phyloP scores from a whole-genome alignment of 2,113 vertebrate species.

The Eptatretus burgeri region DNA sequence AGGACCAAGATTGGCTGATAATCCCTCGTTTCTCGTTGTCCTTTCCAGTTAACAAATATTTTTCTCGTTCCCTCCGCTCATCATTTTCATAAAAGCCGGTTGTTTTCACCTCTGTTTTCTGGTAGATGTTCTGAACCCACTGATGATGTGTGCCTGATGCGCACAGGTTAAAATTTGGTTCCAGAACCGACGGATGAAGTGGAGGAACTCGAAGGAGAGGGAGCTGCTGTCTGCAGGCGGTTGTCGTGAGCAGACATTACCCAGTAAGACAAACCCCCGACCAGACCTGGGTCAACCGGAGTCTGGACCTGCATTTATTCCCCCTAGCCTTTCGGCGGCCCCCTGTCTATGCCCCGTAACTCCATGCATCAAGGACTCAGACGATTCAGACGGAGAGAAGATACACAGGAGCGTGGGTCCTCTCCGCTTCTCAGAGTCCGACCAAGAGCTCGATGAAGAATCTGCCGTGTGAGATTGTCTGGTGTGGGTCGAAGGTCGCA shows the following conservation, averaged over 20 bases:
- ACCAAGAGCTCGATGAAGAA: too few relatives aligned
- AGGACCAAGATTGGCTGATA: too few relatives aligned
- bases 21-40: too few relatives aligned
- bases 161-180: slow-evolving; percentile 93
- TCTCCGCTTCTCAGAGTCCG: too few relatives aligned
- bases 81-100: background rate
- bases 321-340: background rate
- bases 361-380: too few relatives aligned
- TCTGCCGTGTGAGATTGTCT: too few relatives aligned
- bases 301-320: background rate
- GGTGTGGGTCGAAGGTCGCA: too few relatives aligned
- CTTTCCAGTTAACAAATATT: background rate
- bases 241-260: slow-evolving; percentile 73
- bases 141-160: background rate
- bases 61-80: too few relatives aligned
- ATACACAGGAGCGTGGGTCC: too few relatives aligned
- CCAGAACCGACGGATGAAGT: slow-evolving; percentile 94
- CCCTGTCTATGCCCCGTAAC: too few relatives aligned
- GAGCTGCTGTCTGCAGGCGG: slow-evolving; percentile 73
- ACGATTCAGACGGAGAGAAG: too few relatives aligned
- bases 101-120: background rate
- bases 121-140: background rate
- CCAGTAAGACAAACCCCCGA: slow-evolving; percentile 81
- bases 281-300: slow-evolving; percentile 76
- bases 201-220: slow-evolving; percentile 91